These are phyloP conservation scores for Adelosebastes latens DNA, from an alignment of 2,797 vertebrate genomes.

Conservation along the genomic window DNA sequence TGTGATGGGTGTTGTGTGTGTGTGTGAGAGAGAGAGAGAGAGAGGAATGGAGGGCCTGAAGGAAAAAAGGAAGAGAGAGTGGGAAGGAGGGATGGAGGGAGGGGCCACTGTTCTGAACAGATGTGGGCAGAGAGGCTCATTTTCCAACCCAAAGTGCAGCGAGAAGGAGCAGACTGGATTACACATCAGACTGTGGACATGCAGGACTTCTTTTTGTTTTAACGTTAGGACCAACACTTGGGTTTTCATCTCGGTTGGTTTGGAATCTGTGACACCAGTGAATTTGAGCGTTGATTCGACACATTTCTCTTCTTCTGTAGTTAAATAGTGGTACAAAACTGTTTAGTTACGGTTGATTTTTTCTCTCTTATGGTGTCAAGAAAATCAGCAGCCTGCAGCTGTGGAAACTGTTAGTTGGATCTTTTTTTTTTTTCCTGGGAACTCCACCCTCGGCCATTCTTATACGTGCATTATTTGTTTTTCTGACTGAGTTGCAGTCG, in stretches of 20 bases:
- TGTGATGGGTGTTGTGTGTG: conserved; percentile 33
- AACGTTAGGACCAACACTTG: not conserved
- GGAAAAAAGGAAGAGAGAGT: conserved; percentile 41
- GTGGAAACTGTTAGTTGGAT: conserved; percentile 8
- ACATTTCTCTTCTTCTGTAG: not conserved
- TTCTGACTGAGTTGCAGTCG: not conserved
- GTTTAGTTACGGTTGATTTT: not conserved
- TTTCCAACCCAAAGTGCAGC: conserved; percentile 50
- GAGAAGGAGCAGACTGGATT: conserved; percentile 32
- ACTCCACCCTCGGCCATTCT: conserved; percentile 23
- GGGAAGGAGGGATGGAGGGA: conserved; percentile 49
- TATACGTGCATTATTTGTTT: not conserved
- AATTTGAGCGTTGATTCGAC: not conserved
- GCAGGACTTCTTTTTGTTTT: not conserved
- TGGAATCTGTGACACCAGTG: not conserved
- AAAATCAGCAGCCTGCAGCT: conserved; percentile 11
- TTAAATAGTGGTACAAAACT: not conserved
- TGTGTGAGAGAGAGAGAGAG: not conserved
- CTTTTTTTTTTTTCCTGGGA: not conserved
- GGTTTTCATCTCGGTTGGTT: not conserved
- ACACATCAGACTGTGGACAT: not conserved
- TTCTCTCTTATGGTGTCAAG: conserved; percentile 8
- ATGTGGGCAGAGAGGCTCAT: conserved; percentile 70
- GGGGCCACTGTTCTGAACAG: conserved; percentile 66
- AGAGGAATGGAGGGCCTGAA: conserved; percentile 28